Conservation (phyloP, 2,797 vertebrate species). For the Pangasius krempfi region DNA sequence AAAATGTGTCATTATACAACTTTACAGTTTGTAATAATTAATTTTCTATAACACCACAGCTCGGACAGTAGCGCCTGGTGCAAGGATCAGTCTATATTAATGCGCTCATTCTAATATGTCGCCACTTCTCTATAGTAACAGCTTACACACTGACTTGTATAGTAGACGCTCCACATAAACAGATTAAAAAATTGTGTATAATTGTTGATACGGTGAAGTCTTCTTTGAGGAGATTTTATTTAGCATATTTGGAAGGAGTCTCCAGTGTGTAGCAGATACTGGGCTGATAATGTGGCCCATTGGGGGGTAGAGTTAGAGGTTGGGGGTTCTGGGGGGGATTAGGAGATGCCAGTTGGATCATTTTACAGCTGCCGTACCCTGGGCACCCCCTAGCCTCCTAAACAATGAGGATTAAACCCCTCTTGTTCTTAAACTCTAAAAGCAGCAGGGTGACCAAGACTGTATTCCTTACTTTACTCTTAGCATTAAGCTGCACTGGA, state of each 20-base stretch:
- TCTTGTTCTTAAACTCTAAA: conserved; percentile 81
- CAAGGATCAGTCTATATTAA: not conserved
- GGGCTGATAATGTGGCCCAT: conserved; percentile 52
- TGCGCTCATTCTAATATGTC: not conserved
- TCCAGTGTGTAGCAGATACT: conserved; percentile 42
- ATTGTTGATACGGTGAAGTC: not conserved
- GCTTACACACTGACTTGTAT: not conserved
- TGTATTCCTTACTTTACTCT: conserved; percentile 75
- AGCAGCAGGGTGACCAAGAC: conserved; percentile 78
- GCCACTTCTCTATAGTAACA: not conserved
- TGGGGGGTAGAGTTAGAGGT: conserved; percentile 37
- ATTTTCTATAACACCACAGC: not conserved
- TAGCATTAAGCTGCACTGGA: conserved; percentile 65
- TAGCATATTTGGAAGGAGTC: conserved; percentile 24
- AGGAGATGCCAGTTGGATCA: conserved; percentile 95
- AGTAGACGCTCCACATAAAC: not conserved
- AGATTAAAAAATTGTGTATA: not conserved
- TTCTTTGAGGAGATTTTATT: not conserved
- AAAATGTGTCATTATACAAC: not conserved
- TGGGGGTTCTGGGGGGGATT: conserved; percentile 88
- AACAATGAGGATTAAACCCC: conserved; percentile 85
- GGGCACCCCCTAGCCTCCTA: conserved; percentile 72
- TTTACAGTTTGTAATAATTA: not conserved
- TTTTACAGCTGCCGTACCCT: conserved; percentile 87
- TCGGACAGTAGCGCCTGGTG: not conserved